phyloP scores from a whole-genome alignment of 2,888 invertebrate species.

The Pelosia muscerda region DNA sequence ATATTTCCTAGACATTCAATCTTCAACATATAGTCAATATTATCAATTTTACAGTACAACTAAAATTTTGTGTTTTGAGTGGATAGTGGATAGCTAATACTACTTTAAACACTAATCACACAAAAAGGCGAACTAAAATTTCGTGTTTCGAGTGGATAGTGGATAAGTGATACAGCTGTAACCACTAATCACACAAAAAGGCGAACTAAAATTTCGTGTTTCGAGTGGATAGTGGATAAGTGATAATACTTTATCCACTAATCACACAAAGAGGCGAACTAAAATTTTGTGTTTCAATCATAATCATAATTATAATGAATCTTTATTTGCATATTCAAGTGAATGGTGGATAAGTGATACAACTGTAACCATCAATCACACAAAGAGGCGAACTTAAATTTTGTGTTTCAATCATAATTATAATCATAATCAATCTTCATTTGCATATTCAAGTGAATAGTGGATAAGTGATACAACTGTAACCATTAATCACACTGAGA shows the following conservation, averaged over 20 bases:
- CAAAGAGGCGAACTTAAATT: neutral
- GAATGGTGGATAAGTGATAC: too few species aligned
- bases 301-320: too few species aligned
- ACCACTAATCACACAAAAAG: neutral
- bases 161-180: neutral
- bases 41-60: conserved; percentile 5
- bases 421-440: too few species aligned
- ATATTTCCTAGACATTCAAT: conserved; percentile 13
- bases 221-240: neutral
- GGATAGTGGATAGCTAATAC: neutral
- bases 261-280: neutral
- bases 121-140: neutral
- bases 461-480: too few species aligned
- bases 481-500: too few species aligned
- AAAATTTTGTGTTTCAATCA: neutral
- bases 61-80: neutral
- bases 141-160: neutral
- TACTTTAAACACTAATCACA: neutral
- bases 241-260: neutral
- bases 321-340: too few species aligned
- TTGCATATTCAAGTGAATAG: too few species aligned
- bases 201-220: neutral
- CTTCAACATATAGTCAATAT: neutral
- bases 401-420: too few species aligned
- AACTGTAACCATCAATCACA: neutral